Evolutionary conservation across 2,113 vertebrate genomes (phyloP), one percentile per base, ranked within the genome.

Genomic region (Leucopternis melanops): DNA sequence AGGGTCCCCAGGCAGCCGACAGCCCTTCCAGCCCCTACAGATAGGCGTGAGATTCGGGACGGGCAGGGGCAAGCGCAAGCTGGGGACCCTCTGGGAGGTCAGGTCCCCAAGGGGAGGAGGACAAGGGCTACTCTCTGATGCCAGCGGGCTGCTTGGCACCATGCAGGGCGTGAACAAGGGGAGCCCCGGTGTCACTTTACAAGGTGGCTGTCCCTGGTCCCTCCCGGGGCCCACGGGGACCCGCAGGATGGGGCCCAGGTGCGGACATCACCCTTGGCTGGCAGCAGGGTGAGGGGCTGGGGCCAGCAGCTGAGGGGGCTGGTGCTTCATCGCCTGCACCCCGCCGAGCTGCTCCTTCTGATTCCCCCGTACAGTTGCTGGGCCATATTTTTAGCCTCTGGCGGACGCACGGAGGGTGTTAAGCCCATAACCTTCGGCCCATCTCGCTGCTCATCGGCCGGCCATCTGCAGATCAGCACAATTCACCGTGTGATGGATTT

Each of bases 381-480:
- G 26, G 62, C 45, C 2, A 2, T 97, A 97, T 97, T 98, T 98
- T 98, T 97, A 97, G 94, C 91, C 34, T 11, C 17, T 2, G 5
- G 97, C 36, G 73, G 88, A 82, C 26, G 10, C 36, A 2, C 8
- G 6, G 31, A 79, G 94, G 92, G 90, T 91, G 87, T 74, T 96
- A 96, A 97, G 95, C 94, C 96, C 91, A 1, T 97, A 92, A 97
- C 87, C 95, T 96, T 97, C 45, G 59, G 45, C 93, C 95, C 88
- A 88, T 96, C 96, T 96, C 26, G 17, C 83, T 47, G 45, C 69
- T 93, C 83, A 90, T 79, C 71, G 5, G 65, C 57, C 54, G 67
- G 57, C 85, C 93, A 81, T 95, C 89, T 92, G 97, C 95, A 66
- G 90, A 58, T 96, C 96, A 97, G 97, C 97, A 97, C 87, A 94